Evolutionary conservation across 2,888 invertebrate species (phyloP), one percentile per base, ranked within the genome.

Genomic region (Euzophera pinguis): DNA sequence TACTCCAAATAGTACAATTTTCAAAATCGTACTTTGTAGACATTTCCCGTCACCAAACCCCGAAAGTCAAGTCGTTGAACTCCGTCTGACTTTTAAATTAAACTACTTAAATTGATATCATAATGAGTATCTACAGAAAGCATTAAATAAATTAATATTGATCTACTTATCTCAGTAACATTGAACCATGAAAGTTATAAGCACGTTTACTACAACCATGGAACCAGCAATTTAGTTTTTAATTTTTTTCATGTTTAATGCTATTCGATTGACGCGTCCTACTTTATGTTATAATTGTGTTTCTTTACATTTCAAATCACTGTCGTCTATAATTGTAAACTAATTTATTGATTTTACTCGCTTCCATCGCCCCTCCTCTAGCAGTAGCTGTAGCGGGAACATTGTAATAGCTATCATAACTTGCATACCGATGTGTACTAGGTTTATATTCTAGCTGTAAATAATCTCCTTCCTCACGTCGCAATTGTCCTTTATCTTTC

Each of bases 241-340:
- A n/a, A n/a, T n/a, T n/a, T n/a, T n/a, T n/a, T n/a, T n/a, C n/a
- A n/a, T n/a, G n/a, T n/a, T n/a, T 22, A 22, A 22, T 22, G 22
- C 22, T 22, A 22, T 22, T 5, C 2, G 22, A 22, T 22, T 22
- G 22, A n/a, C n/a, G n/a, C n/a, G 22, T 3, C 5, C 22, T 5
- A 22, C 5, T 3, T 22, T 22, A 22, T 22, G 1, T 5, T 34
- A 14, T 14, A 8, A 14, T 32, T 16, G n/a, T 10, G 14, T 47
- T 47, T n/a, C n/a, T n/a, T n/a, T 42, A 38, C 4, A 38, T 41
- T 9, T 32, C 7, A 9, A 17, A 50, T 77, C 58, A 87, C 53
- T 88, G 86, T 55, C 85, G 71, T 61, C 82, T 83, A 58, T 90
- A 91, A 63, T 90, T 91, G 66, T 90, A 91, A 57, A 91, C 90